Evolutionary conservation across 2,797 vertebrate species (phyloP), one percentile per base, ranked within the genome.

Genomic region (Anableps anableps): DNA sequence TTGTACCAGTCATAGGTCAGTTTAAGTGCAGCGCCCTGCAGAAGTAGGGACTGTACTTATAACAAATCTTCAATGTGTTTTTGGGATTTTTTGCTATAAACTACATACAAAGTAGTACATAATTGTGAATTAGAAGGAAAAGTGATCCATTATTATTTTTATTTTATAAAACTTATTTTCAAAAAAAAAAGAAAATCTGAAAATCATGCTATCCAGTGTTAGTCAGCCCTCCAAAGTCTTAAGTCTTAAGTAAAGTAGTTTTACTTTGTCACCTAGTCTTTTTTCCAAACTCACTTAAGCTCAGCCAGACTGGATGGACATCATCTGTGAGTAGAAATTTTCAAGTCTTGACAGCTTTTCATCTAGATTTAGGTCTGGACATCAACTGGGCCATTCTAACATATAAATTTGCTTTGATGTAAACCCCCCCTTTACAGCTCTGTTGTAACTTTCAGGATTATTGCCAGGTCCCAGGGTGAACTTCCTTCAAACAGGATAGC

Each of bases 1-100:
- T 50, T 75, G 84, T 76, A 75, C 45, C 71, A 86, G 88, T 72
- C 83, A 77, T 16, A 86, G 91, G 88, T 91, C 88, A 91, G 89
- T 82, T 86, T 17, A 71, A 71, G 68, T 71, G 2, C 68, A 71
- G 41, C 5, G 10, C 14, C 68, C 26, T 0, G 1, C 68, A 45
- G 14, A 70, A 45, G 41, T 45, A 45, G 13, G 38, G 5, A 23
- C 34, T 41, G 10, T 41, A 68, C 10, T 41, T 68, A n/a, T 16
- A 41, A 43, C 68, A 71, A 71, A 71, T 2, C 26, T 71, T 43
- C 14, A 5, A 71, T 71, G 13, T n/a, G 14, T 43, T 45, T 17
- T 16, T 45, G 13, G 5, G 26, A n/a, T n/a, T 45, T 45, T 43
- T 7, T 45, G 41, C 38, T 14, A 17, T 14, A 45, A 41, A 8